These are phyloP conservation scores for Microchirus variegatus DNA, from an alignment of 2,797 vertebrate species.

Conservation along the genomic window DNA sequence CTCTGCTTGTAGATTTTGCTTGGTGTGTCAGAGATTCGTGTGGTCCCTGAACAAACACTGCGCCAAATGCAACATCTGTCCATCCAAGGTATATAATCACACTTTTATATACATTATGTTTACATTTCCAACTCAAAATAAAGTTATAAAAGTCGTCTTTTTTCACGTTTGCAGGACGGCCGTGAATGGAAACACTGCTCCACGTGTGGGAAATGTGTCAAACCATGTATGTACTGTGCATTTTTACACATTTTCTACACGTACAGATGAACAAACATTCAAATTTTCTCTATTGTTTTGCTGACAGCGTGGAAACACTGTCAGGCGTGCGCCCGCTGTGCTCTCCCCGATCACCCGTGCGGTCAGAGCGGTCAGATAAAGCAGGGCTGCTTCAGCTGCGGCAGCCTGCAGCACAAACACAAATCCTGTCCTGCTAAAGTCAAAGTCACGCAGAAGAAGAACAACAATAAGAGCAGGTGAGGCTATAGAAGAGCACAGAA, in stretches of 20 bases:
- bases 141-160: no score
- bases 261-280: no score
- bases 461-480: slow-evolving; percentile 39
- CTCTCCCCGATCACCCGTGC: slow-evolving; percentile 86
- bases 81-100: slow-evolving; percentile 87
- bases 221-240: slow-evolving; percentile 86
- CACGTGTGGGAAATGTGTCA: slow-evolving; percentile 90
- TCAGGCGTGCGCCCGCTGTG: slow-evolving; percentile 81
- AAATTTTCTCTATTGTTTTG: neutral
- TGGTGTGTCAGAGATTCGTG: slow-evolving; percentile 86
- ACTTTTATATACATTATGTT: no score
- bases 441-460: slow-evolving; percentile 21
- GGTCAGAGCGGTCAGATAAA: slow-evolving; percentile 30
- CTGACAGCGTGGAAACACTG: slow-evolving; percentile 92
- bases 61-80: slow-evolving; percentile 85
- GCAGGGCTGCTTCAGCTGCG: slow-evolving; percentile 87
- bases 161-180: slow-evolving; percentile 83
- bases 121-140: neutral
- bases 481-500: no score
- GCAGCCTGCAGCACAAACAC: slow-evolving; percentile 86
- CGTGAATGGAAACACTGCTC: slow-evolving; percentile 91
- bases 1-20: slow-evolving; percentile 84
- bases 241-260: neutral
- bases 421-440: slow-evolving; percentile 79
- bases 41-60: slow-evolving; percentile 91